Conservation (phyloP, 2,888 invertebrate species). For the Oscheius sp. region DNA sequence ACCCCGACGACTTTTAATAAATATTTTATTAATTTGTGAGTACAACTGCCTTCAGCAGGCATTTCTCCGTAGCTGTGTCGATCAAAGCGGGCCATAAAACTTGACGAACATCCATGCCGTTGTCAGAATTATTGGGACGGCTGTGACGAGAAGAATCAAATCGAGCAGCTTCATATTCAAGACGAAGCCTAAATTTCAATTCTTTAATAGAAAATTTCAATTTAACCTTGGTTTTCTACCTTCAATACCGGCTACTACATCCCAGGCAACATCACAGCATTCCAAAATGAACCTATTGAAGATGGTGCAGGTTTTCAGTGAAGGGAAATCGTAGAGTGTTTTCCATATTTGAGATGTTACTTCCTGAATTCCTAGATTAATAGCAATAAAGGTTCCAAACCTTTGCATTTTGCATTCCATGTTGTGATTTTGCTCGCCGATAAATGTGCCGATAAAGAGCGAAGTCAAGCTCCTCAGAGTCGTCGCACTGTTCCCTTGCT, state of each 20-base stretch:
- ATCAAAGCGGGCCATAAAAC: conserved; percentile 57
- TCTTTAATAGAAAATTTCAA: background rate
- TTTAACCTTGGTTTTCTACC: conserved; percentile 49
- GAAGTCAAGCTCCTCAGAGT: conserved; percentile 39
- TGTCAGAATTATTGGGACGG: conserved; percentile 19
- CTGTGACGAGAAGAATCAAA: conserved; percentile 50
- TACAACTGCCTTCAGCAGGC: conserved; percentile 54
- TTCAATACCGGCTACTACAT: conserved; percentile 75
- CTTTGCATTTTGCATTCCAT: conserved; percentile 53
- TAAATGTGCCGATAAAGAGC: conserved; percentile 46
- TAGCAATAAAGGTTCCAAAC: conserved; percentile 20
- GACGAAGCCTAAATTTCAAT: conserved; percentile 39
- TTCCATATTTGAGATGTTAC: conserved; percentile 81
- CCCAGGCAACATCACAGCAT: conserved; percentile 88
- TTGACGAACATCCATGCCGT: conserved; percentile 33
- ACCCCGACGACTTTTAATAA: background rate
- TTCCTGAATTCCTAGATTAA: conserved; percentile 72
- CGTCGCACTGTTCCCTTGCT: conserved; percentile 25
- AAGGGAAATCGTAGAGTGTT: conserved; percentile 91
- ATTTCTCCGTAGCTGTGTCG: conserved; percentile 45
- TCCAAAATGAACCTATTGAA: conserved; percentile 83
- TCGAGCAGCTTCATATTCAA: conserved; percentile 49
- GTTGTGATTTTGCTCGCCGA: conserved; percentile 45
- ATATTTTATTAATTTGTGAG: conserved; percentile 35
- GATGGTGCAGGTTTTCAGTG: conserved; percentile 82